phyloP scores from a whole-genome alignment of 2,113 vertebrate genomes.

The Halichoeres trimaculatus region DNA sequence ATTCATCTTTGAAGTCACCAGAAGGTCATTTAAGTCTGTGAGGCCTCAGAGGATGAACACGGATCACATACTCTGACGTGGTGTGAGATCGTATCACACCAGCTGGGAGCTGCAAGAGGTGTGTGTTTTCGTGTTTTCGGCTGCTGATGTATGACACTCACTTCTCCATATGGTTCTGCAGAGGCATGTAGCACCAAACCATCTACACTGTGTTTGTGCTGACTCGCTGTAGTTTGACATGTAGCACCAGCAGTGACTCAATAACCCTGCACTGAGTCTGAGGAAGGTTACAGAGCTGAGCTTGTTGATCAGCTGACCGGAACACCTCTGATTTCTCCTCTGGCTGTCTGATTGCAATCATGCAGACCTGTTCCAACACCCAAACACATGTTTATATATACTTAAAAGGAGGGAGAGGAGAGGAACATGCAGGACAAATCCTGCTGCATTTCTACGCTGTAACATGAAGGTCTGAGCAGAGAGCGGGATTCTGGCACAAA shows the following conservation, averaged over 20 bases:
- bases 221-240: slow-evolving; percentile 40
- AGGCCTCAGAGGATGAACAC: no score
- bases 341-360: slow-evolving; percentile 56
- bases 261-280: slow-evolving; percentile 55
- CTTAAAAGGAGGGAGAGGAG: slow-evolving; percentile 76
- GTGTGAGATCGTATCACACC: not conserved
- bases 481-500: slow-evolving; percentile 60
- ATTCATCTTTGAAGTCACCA: not conserved
- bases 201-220: slow-evolving; percentile 19
- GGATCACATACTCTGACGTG: no score
- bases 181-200: slow-evolving; percentile 98
- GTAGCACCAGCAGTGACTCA: slow-evolving; percentile 50
- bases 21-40: no score
- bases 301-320: slow-evolving; percentile 57
- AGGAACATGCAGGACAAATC: slow-evolving; percentile 67
- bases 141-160: slow-evolving; percentile 61
- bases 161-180: slow-evolving; percentile 98
- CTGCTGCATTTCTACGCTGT: slow-evolving; percentile 61
- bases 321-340: slow-evolving; percentile 71
- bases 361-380: slow-evolving; percentile 64
- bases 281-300: slow-evolving; percentile 51
- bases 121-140: not conserved
- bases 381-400: slow-evolving; percentile 81
- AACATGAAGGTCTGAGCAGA: slow-evolving; percentile 64
- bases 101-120: slow-evolving; percentile 2